Percentiles rank a stretch among this genome's conserved stretches.
These are phyloP conservation scores for Carterocephalus palaemon DNA, from an alignment of 2,888 invertebrate genomes.

Conservation along the genomic window DNA sequence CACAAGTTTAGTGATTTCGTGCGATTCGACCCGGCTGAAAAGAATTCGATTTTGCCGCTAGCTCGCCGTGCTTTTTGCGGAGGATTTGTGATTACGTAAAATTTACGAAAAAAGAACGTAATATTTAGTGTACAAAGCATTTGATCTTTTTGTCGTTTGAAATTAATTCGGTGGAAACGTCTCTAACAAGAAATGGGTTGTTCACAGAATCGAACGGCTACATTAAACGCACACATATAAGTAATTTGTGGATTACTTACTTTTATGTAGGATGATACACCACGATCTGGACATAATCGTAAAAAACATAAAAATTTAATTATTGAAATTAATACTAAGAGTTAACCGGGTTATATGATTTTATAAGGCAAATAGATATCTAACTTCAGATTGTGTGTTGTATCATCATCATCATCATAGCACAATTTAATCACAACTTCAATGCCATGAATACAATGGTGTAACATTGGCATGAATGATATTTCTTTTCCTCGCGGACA, in stretches of 20 bases:
- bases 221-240: too few relatives aligned
- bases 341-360: too few relatives aligned
- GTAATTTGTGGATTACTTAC: too few relatives aligned
- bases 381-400: too few relatives aligned
- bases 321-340: too few relatives aligned
- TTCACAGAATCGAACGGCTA: too few relatives aligned
- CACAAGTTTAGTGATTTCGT: constrained; percentile 16
- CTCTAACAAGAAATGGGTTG: background rate
- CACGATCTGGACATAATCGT: too few relatives aligned
- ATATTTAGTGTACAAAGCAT: background rate
- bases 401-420: too few relatives aligned
- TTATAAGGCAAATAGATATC: background rate
- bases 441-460: too few relatives aligned
- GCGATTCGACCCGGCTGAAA: background rate
- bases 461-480: background rate
- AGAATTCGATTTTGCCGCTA: constrained; percentile 3
- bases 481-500: background rate
- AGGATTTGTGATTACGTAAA: constrained; percentile 13
- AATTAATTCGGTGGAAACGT: background rate
- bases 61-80: constrained; percentile 8
- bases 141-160: background rate
- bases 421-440: background rate
- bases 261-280: too few relatives aligned
- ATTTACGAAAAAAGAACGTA: constrained; percentile 8
- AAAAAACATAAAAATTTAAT: too few relatives aligned